Evolutionary conservation across 2,113 vertebrate species (phyloP), one percentile per base, ranked within the genome.

Genomic region (Lepidiolamprologus cunningtoni): DNA sequence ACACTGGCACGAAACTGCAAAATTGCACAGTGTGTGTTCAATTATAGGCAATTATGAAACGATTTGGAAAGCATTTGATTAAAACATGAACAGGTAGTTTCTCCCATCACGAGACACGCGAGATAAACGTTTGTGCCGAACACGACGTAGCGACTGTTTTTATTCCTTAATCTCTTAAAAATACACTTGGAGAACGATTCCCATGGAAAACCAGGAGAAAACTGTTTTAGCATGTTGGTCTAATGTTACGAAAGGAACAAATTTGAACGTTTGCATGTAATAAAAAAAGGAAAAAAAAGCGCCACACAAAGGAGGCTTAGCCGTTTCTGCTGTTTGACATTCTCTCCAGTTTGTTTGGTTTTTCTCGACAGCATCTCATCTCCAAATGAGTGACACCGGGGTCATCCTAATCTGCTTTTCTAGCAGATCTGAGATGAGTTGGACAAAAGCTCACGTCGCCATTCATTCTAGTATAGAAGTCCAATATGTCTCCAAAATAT

Each of bases 1-100:
- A 89, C 47, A 88, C 31, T 91, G 91, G 92, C 89, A 89, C 80
- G 87, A 93, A 95, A 93, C 90, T 23, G 84, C 47, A 85, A 93
- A 94, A 95, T 89, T 91, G 89, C 93, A 86, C 91, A 89, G 91
- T 84, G 88, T 93, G 92, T 82, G 88, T 93, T 91, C 89, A 93
- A 95, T 96, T 96, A 93, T 89, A 84, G 81, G 92, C 89, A 95
- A 95, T 96, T 95, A 94, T 94, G 87, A 95, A 92, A 96, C 93
- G 94, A 95, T 96, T 95, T 91, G 84, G 86, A 89, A 94, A 93
- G 90, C 86, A 87, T 94, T 93, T 92, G 90, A 92, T 93, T 93
- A 90, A 93, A 94, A 92, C 58, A 85, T 68, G 73, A 95, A 95
- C 94, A 95, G 93, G 93, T 94, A 90, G 85, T 93, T 92, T 93